Evolutionary conservation across 2,888 invertebrate species (phyloP).

Genomic region (Amblyjoppa fuscipennis): DNA sequence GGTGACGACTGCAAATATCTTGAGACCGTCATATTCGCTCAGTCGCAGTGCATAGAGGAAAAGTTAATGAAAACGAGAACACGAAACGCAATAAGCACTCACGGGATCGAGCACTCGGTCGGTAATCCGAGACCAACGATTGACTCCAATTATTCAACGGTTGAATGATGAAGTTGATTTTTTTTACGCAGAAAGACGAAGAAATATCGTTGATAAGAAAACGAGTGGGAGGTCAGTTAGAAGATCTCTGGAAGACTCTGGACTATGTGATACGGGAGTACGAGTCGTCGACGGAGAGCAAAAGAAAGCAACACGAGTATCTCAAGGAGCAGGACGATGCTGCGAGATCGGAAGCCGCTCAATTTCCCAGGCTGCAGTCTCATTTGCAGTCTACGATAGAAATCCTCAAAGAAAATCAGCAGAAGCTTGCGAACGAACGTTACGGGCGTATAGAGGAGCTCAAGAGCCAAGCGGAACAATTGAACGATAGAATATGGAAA

Average conservation of each 20-base stretch:
- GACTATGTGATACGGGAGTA: conserved; percentile 76
- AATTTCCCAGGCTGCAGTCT: conserved; percentile 82
- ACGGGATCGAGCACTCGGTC: conserved; percentile 78
- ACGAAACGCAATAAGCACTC: conserved; percentile 77
- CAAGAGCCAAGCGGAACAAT: conserved; percentile 69
- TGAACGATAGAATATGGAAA: conserved; percentile 80
- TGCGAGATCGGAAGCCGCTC: conserved; percentile 83
- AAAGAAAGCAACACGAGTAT: conserved; percentile 83
- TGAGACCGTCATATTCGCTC: conserved; percentile 87
- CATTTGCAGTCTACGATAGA: conserved; percentile 76
- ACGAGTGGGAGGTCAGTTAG: conserved; percentile 76
- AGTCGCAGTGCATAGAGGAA: conserved; percentile 83
- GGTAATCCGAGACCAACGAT: conserved; percentile 36
- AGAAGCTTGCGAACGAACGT: conserved; percentile 71
- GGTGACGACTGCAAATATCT: conserved; percentile 87
- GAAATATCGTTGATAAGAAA: conserved; percentile 72
- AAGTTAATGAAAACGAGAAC: conserved; percentile 75
- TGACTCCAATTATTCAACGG: background rate
- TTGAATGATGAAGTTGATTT: background rate
- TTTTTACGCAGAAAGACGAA: conserved; percentile 76
- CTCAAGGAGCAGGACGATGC: conserved; percentile 86
- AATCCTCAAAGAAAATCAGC: conserved; percentile 72
- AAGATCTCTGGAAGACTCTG: conserved; percentile 77
- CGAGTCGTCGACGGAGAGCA: conserved; percentile 79
- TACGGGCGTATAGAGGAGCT: conserved; percentile 74